Base-by-base conservation (phyloP, 2,888 invertebrate species). In the Rhyacophila evoluta region DNA sequence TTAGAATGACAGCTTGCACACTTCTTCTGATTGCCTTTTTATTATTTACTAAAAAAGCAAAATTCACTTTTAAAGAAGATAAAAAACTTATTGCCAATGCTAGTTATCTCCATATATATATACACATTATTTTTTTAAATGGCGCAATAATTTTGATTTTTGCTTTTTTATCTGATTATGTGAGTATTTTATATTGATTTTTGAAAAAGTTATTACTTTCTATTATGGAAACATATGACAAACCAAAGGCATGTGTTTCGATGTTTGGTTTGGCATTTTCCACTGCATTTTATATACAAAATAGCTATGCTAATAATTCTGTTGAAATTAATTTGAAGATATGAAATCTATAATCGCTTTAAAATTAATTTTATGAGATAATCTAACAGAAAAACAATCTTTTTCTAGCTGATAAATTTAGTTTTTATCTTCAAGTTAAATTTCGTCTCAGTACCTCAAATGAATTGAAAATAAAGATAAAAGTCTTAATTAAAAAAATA, bases 1-100 rank as follows among this genome's bases (percentile, higher is more conserved):
- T 55, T 55, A 55, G 55, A 55, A 55, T 55, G 55, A 25, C 55
- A 55, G 55, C 25, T 55, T 55, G 55, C 55, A 55, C 55, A 55
- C 19, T 55, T 55, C 55, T 55, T 55, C 55, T 55, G 3, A 33
- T 33, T 41, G 15, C 19, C 41, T 8, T 41, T n/a, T 55, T 55
- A 25, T 55, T 25, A 25, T 25, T 55, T 2, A 55, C 1, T 8
- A 55, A 25, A 55, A 41, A 41, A 41, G 0, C 2, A 41, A 11
- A 2, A 38, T n/a, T n/a, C n/a, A n/a, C n/a, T n/a, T n/a, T n/a
- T n/a, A n/a, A n/a, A n/a, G n/a, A n/a, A n/a, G n/a, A n/a, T n/a
- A n/a, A n/a, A n/a, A n/a, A n/a, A n/a, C n/a, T n/a, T n/a, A n/a
- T n/a, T n/a, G n/a, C n/a, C n/a, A n/a, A n/a, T n/a, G n/a, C n/a